Conservation (phyloP, 2,113 vertebrate species). For the Rhinoderma darwinii region DNA sequence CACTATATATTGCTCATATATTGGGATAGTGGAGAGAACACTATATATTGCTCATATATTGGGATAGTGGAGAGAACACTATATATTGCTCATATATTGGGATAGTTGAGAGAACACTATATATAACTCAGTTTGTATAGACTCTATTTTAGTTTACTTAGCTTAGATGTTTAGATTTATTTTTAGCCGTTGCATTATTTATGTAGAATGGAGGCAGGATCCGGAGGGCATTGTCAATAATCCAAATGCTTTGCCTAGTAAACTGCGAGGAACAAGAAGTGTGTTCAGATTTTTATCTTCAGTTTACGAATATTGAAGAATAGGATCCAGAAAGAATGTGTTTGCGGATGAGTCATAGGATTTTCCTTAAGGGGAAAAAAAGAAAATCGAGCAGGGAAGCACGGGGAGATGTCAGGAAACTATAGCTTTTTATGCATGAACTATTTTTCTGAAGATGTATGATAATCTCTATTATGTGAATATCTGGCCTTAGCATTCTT, state of each 20-base stretch:
- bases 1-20: background rate
- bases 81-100: too few relatives aligned
- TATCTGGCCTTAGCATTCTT: background rate
- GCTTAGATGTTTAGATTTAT: background rate
- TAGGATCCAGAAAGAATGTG: background rate
- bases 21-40: too few relatives aligned
- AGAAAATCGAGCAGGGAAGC: background rate
- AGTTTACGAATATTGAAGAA: background rate
- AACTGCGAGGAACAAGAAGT: background rate
- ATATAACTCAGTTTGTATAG: background rate
- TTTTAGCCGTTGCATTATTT: conserved; percentile 21
- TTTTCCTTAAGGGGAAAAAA: background rate
- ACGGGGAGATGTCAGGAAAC: background rate
- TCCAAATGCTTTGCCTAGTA: background rate
- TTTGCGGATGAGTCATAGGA: background rate
- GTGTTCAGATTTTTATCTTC: background rate
- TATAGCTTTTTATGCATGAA: background rate
- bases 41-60: too few relatives aligned
- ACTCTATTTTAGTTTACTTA: background rate
- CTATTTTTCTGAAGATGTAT: background rate
- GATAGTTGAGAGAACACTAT: too few relatives aligned
- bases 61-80: too few relatives aligned
- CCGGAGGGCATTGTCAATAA: conserved; percentile 2
- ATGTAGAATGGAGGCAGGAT: background rate
- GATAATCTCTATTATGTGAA: background rate